A percentile compares a stretch with the other conserved stretches of the same genome.
Evolutionary conservation across 2,797 vertebrate genomes (phyloP).

Genomic region (Coilia nasus): DNA sequence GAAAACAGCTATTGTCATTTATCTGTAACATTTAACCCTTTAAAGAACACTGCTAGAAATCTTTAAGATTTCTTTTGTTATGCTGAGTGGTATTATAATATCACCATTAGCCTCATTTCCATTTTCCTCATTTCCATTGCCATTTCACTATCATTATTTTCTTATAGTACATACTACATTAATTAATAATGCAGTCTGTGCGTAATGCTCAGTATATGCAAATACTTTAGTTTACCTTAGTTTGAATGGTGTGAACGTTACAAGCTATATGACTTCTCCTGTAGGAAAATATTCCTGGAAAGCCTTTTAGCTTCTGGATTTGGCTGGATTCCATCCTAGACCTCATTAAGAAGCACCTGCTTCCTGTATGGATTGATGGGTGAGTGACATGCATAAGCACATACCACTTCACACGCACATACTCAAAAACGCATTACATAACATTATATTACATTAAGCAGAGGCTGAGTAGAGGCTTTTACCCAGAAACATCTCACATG

Average conservation of each 20-base stretch:
- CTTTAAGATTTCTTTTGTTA: too few relatives aligned
- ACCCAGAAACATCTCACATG: too few relatives aligned
- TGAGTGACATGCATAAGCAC: slow-evolving; percentile 61
- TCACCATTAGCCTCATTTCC: too few relatives aligned
- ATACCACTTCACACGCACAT: background rate
- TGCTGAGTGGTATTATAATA: too few relatives aligned
- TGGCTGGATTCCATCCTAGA: slow-evolving; percentile 97
- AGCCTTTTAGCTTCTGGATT: slow-evolving; percentile 94
- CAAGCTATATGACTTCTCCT: background rate
- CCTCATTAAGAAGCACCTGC: slow-evolving; percentile 94
- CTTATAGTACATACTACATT: background rate
- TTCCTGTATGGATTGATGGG: slow-evolving; percentile 97
- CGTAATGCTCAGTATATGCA: background rate
- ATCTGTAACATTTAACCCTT: background rate
- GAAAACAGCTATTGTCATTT: too few relatives aligned
- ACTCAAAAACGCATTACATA: background rate
- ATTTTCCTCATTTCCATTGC: background rate
- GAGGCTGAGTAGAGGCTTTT: background rate
- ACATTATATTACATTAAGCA: background rate
- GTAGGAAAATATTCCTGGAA: slow-evolving; percentile 92
- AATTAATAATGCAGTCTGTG: background rate
- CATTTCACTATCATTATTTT: background rate
- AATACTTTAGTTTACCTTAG: background rate
- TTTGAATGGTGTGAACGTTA: background rate
- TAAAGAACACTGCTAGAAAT: too few relatives aligned